Conservation (phyloP, 2,888 invertebrate species). For the Trichopria drosophilae region DNA sequence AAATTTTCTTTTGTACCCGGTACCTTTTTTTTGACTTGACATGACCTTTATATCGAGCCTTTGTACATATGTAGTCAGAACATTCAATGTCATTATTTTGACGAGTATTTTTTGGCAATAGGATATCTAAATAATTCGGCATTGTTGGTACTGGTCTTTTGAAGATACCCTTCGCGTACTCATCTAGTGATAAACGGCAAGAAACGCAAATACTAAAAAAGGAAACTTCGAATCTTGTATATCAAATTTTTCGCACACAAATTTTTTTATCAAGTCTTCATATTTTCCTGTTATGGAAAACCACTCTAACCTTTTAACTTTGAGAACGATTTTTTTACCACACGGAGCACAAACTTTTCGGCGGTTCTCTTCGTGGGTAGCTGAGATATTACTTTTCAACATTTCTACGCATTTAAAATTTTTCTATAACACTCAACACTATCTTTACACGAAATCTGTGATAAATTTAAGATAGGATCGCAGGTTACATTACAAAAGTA, state of each 20-base stretch:
- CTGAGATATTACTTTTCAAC: not conserved
- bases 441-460: no score
- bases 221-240: slow-evolving; percentile 1
- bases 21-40: not conserved
- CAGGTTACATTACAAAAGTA: no score
- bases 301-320: not conserved
- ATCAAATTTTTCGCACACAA: slow-evolving; percentile 1
- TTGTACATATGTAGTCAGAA: not conserved
- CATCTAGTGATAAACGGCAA: slow-evolving; percentile 4
- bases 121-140: not conserved
- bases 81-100: not conserved
- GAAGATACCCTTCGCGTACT: not conserved
- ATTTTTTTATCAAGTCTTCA: slow-evolving; percentile 1
- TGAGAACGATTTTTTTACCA: slow-evolving; percentile 6
- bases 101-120: no score
- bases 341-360: slow-evolving; percentile 6
- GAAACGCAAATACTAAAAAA: slow-evolving; percentile 3
- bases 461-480: no score
- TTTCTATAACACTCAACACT: not conserved
- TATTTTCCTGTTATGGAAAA: not conserved
- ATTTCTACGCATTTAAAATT: not conserved
- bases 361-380: slow-evolving; percentile 1
- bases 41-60: slow-evolving; percentile 3
- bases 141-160: not conserved
- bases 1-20: slow-evolving; percentile 1